Conservation (phyloP, 2,797 vertebrate genomes). For the Sorex maritimensis region DNA sequence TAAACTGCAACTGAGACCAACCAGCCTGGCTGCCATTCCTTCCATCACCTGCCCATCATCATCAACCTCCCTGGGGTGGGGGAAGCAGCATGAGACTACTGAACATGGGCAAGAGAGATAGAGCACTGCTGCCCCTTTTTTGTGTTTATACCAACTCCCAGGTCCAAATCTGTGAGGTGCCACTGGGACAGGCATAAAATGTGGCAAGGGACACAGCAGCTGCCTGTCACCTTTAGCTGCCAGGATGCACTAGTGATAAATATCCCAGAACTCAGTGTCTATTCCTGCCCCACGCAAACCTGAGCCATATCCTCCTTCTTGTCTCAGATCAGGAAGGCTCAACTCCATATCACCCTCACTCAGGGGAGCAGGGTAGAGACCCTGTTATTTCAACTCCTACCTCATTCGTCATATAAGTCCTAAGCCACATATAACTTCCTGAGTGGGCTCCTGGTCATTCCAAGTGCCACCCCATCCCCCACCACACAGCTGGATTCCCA, state of each 20-base stretch:
- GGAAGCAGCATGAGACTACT: no score
- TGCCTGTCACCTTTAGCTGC: not conserved
- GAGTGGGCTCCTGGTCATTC: not conserved
- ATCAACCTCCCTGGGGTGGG: no score
- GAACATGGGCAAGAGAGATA: no score
- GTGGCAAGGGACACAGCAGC: no score
- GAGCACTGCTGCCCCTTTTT: no score
- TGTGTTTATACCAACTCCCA: not conserved
- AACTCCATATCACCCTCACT: not conserved
- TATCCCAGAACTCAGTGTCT: not conserved
- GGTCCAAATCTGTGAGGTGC: not conserved
- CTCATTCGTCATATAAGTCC: conserved; percentile 7
- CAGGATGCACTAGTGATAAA: no score
- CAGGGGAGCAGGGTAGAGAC: not conserved
- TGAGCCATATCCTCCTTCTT: rapidly evolving
- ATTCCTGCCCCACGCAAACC: not conserved
- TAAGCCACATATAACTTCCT: not conserved
- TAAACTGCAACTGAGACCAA: no score
- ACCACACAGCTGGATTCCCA: not conserved
- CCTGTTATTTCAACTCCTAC: not conserved
- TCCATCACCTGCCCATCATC: no score
- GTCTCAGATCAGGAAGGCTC: not conserved
- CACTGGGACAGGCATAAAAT: not conserved
- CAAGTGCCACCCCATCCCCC: not conserved
- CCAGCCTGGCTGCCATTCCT: no score